Evolutionary conservation across 1,140 invertebrate species (phyloP), one percentile per base, ranked within the genome.

Genomic region (Micrasema minimum): DNA sequence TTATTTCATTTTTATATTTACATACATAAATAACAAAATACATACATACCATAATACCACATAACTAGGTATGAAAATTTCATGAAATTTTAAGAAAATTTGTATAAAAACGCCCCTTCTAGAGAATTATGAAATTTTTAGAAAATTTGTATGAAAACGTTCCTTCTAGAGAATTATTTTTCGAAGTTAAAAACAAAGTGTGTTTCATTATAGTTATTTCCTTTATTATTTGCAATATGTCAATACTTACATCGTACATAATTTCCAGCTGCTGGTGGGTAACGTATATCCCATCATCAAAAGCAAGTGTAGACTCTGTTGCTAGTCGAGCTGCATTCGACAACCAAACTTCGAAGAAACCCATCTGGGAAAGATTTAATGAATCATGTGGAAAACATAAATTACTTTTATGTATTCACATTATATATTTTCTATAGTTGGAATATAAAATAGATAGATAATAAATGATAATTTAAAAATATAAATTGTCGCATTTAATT

Each of bases 321-420:
- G 95, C 92, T 81, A 96, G 88, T 57, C 92, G 88, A 0, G 94
- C 88, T 61, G 95, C 91, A 75, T 96, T 91, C 55, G 92, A 91
- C 64, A 98, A 85, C 96, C 97, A 98, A 55, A 98, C 90, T 84
- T 99, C 96, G 81, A 98, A 97, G 86, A 98, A 98, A 37, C 96
- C 96, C 61, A 83, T 76, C 83, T 85, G 81, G 20, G 75, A n/a
- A 79, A 66, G 78, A 55, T 62, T 75, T 14, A 68, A 66, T 70
- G 23, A 48, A 59, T 76, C 16, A 65, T 65, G 62, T 12, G 45
- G 62, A 35, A 48, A 46, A 18, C n/a, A n/a, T n/a, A n/a, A n/a
- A n/a, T n/a, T n/a, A n/a, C n/a, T n/a, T n/a, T n/a, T n/a, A n/a
- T n/a, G n/a, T n/a, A n/a, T n/a, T n/a, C n/a, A n/a, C n/a, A n/a